Evolutionary conservation across 2,797 vertebrate genomes (phyloP), one percentile per base, ranked within the genome.

Genomic region (Spinibarbus caldwelli): DNA sequence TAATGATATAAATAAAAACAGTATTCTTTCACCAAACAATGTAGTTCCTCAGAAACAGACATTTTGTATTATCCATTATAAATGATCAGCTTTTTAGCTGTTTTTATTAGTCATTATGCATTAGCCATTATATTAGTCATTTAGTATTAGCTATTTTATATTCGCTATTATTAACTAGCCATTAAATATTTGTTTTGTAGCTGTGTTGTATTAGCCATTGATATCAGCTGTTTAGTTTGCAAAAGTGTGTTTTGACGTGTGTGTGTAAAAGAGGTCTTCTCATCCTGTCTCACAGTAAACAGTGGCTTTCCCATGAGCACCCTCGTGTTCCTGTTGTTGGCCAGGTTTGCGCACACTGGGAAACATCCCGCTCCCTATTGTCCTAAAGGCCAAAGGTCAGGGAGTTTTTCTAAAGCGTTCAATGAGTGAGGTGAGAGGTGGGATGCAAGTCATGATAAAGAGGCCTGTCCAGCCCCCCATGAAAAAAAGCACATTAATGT

Each of bases 271-370:
- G 88, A 90, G 91, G 78, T 86, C 91, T 93, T 94, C 94, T 88
- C 94, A 95, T 96, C 95, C 95, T 95, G 94, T 93, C 89, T 88
- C 93, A 94, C 94, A 95, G 95, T 96, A 96, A 95, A 95, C 95
- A 95, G 94, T 95, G 95, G 95, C 95, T 95, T 96, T 96, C 95
- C 95, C 95, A 96, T 93, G 95, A 95, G 94, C 94, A 92, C 93
- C 93, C 93, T 95, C 94, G 91, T 96, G 95, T 95, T 96, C 94
- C 95, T 95, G 95, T 96, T 96, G 95, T 96, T 93, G 91, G 89
- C 94, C 95, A 91, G 93, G 92, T 92, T 90, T 89, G 90, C 75
- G 90, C 94, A 94, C 95, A 96, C 95, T 96, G 95, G 95, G 95
- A 96, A 96, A 95, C 92, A 94, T 96, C 94, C 95, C 93, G 92